phyloP scores from a whole-genome alignment of 2,113 vertebrate species.

The Fulica atra region DNA sequence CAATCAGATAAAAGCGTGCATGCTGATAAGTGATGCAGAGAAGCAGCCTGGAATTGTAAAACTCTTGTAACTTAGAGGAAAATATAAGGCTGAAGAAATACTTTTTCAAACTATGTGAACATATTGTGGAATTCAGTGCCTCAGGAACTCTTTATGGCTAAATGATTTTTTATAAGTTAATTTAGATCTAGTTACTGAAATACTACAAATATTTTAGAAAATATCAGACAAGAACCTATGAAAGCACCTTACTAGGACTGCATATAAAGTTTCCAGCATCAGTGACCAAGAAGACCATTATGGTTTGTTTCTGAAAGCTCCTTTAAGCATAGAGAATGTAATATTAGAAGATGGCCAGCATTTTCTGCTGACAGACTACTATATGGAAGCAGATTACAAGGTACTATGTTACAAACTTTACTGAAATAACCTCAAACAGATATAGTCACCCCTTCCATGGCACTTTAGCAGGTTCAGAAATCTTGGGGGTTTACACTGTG shows the following conservation, averaged over 20 bases:
- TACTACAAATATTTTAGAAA: background rate
- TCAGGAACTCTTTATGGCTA: background rate
- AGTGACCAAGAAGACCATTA: background rate
- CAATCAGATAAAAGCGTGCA: background rate
- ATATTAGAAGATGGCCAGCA: background rate
- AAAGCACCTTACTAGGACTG: background rate
- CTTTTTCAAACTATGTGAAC: background rate
- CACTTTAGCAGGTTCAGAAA: background rate
- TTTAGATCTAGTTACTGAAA: background rate
- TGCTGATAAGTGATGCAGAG: background rate
- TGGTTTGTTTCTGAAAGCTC: background rate
- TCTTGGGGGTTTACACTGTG: background rate
- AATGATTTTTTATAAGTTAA: background rate
- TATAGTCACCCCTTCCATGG: background rate
- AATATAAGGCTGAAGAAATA: background rate
- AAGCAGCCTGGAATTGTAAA: background rate
- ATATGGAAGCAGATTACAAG: background rate
- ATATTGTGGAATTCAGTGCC: background rate
- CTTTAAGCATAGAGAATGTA: background rate
- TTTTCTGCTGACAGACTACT: background rate
- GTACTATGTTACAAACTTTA: background rate
- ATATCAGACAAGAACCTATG: background rate
- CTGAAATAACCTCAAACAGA: background rate
- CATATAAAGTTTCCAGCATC: background rate
- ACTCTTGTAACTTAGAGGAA: background rate